These are phyloP conservation scores for Eristalinus sepulchralis DNA, from an alignment of 2,888 invertebrate genomes.

Conservation along the genomic window DNA sequence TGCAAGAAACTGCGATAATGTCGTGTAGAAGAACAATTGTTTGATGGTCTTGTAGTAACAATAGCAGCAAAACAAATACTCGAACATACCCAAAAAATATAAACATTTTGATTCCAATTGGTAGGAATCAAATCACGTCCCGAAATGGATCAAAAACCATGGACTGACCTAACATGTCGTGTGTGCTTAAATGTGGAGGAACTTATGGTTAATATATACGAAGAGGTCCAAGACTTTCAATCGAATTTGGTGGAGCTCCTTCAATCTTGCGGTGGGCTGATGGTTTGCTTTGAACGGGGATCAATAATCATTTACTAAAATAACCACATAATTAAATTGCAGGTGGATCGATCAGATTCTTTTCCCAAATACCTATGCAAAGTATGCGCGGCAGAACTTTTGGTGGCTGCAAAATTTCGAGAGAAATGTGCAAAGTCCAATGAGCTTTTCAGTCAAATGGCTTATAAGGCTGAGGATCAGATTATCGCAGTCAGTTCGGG, in stretches of 20 bases:
- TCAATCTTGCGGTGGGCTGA: conserved; percentile 75
- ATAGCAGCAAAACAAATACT: no score
- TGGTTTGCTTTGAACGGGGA: conserved; percentile 61
- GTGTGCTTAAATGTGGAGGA: conserved; percentile 77
- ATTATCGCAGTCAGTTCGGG: not conserved
- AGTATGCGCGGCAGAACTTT: conserved; percentile 77
- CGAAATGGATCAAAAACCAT: conserved; percentile 22
- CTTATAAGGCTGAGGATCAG: not conserved
- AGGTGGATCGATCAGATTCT: conserved; percentile 75
- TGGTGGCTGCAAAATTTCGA: conserved; percentile 77
- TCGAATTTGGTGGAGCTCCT: conserved; percentile 75
- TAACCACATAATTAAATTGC: conserved; percentile 1
- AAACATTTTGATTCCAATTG: not conserved
- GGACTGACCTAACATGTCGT: conserved; percentile 76
- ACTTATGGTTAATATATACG: conserved; percentile 77
- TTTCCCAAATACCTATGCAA: conserved; percentile 78
- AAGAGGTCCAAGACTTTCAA: conserved; percentile 77
- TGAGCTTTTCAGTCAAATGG: conserved; percentile 66
- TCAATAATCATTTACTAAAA: not conserved
- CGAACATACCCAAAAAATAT: no score
- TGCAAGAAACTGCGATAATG: no score
- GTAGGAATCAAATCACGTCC: not conserved
- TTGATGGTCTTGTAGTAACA: no score
- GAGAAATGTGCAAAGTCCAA: conserved; percentile 76
- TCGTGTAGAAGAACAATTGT: no score